phyloP scores from a whole-genome alignment of 1,140 invertebrate species.

The Calephelis nemesis region DNA sequence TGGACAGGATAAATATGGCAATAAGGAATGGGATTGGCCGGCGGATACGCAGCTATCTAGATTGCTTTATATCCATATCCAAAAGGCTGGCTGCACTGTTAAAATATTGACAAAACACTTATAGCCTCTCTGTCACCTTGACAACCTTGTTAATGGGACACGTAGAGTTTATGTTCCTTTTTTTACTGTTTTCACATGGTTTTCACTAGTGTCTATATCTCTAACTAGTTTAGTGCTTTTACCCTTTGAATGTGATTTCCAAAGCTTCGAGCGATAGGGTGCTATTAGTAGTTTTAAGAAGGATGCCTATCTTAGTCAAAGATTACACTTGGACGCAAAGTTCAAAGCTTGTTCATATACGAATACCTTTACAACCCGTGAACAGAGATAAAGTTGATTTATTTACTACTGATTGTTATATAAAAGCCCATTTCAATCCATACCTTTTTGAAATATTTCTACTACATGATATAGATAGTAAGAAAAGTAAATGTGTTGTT shows the following conservation, averaged over 20 bases:
- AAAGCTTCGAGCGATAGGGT: no score
- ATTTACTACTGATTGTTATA: slow-evolving; percentile 82
- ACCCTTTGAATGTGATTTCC: no score
- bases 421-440: slow-evolving; percentile 84
- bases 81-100: no score
- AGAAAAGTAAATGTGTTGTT: slow-evolving; percentile 81
- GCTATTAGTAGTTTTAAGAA: slow-evolving; percentile 9
- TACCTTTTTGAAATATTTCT: slow-evolving; percentile 85
- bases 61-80: no score
- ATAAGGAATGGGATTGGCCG: no score
- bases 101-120: no score
- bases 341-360: slow-evolving; percentile 76
- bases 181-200: no score
- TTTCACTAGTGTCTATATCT: no score
- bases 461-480: slow-evolving; percentile 77
- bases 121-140: slow-evolving; percentile 43
- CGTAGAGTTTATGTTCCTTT: no score
- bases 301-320: slow-evolving; percentile 86
- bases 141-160: neutral
- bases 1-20: no score
- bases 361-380: slow-evolving; percentile 78
- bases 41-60: no score
- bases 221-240: no score
- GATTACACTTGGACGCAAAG: slow-evolving; percentile 86
- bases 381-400: slow-evolving; percentile 81